Conservation (phyloP, 2,113 vertebrate species). For the Penelope pileata region DNA sequence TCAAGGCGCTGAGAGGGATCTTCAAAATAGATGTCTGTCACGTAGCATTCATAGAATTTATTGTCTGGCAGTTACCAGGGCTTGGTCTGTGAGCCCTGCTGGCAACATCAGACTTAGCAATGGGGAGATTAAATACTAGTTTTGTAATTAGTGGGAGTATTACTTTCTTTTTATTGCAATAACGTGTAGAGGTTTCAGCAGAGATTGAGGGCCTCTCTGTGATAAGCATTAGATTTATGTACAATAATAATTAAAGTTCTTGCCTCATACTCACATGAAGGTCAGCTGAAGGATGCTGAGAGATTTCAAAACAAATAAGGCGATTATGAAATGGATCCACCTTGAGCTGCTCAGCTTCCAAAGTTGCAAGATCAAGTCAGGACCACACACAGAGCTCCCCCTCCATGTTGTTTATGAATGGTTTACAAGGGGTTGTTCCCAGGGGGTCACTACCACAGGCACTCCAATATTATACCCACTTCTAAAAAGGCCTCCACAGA, state of each 20-base stretch:
- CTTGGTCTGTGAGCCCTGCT: background rate
- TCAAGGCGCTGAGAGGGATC: slow-evolving; percentile 20
- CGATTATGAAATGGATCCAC: slow-evolving; percentile 60
- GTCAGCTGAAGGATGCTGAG: slow-evolving; percentile 55
- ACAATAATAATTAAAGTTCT: slow-evolving; percentile 56
- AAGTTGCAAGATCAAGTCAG: slow-evolving; percentile 43
- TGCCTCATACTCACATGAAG: slow-evolving; percentile 37
- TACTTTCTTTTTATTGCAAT: slow-evolving; percentile 50
- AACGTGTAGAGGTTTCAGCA: slow-evolving; percentile 12
- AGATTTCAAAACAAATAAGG: slow-evolving; percentile 63
- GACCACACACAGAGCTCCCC: slow-evolving; percentile 62
- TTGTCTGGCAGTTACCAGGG: slow-evolving; percentile 27
- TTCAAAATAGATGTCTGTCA: slow-evolving; percentile 56
- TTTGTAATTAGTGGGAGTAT: slow-evolving; percentile 55
- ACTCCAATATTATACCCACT: slow-evolving; percentile 55
- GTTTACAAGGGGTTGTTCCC: slow-evolving; percentile 57
- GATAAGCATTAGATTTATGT: slow-evolving; percentile 63
- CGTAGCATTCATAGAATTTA: slow-evolving; percentile 30
- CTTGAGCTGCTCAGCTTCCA: slow-evolving; percentile 49
- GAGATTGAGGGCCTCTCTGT: slow-evolving; percentile 27
- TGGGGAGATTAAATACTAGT: slow-evolving; percentile 10
- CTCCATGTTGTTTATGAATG: slow-evolving; percentile 53
- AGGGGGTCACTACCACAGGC: slow-evolving; percentile 55
- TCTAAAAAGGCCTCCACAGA: slow-evolving; percentile 43
- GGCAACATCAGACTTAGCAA: background rate